A percentile compares a stretch with the other conserved stretches of the same genome.
These are phyloP conservation scores for Zeuzera pyrina DNA, from an alignment of 2,888 invertebrate genomes.

Conservation along the genomic window DNA sequence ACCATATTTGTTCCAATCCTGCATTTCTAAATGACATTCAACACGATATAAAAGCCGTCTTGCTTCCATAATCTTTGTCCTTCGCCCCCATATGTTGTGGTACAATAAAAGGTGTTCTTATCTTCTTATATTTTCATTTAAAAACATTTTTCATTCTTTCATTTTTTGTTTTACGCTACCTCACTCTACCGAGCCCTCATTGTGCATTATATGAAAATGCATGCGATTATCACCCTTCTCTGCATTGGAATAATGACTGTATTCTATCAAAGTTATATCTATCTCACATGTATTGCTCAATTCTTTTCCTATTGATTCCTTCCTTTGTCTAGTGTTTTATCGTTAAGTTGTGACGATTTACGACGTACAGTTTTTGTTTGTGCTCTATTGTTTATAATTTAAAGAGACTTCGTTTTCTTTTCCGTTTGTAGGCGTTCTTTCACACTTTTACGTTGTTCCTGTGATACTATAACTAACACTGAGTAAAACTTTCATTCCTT, in stretches of 20 bases:
- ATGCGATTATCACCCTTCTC: constrained; percentile 21
- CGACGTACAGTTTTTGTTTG: constrained; percentile 8
- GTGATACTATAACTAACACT: no score
- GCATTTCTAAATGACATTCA: no score
- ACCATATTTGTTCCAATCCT: no score
- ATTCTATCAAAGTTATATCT: not conserved
- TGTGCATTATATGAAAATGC: constrained; percentile 14
- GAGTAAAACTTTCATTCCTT: no score
- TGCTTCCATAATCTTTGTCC: constrained; percentile 24
- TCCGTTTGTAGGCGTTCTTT: no score
- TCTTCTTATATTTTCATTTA: constrained; percentile 56
- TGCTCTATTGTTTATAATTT: no score
- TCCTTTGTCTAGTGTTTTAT: constrained; percentile 23
- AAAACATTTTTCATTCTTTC: constrained; percentile 42
- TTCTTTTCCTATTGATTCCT: constrained; percentile 26
- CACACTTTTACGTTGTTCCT: no score
- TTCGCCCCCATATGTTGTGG: constrained; percentile 46
- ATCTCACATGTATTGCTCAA: constrained; percentile 1
- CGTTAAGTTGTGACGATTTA: constrained; percentile 18
- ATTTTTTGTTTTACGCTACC: constrained; percentile 43
- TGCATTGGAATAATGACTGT: not conserved
- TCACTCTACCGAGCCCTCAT: constrained; percentile 34
- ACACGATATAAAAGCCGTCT: no score
- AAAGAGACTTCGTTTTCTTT: no score
- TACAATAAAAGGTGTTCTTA: constrained; percentile 53